Evolutionary conservation across 2,888 invertebrate genomes (phyloP).

Genomic region (Ctenicera cuprea): DNA sequence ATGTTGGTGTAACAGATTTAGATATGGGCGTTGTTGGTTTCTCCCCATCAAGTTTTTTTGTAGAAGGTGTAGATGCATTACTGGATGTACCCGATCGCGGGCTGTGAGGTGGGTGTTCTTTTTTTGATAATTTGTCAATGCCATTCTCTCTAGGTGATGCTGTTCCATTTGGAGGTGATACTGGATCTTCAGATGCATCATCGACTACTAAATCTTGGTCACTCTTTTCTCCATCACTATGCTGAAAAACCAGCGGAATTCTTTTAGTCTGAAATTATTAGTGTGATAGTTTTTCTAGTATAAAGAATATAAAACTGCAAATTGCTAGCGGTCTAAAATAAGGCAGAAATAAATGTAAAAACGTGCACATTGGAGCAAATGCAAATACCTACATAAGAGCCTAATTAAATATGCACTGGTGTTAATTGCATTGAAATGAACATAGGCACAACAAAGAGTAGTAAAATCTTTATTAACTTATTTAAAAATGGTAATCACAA

Average conservation of each 20-base stretch:
- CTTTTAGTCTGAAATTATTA: slow-evolving; percentile 41
- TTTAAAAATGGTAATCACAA: slow-evolving; percentile 2
- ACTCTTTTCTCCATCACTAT: slow-evolving; percentile 89
- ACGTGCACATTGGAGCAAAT: too few species aligned
- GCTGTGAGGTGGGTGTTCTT: slow-evolving; percentile 83
- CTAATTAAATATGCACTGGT: too few species aligned
- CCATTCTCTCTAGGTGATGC: slow-evolving; percentile 91
- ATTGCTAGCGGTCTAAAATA: neutral
- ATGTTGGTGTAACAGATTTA: slow-evolving; percentile 92
- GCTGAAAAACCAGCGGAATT: slow-evolving; percentile 71
- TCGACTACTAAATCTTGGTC: slow-evolving; percentile 97
- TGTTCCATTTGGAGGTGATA: slow-evolving; percentile 91
- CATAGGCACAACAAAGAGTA: too few species aligned
- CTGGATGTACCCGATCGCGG: slow-evolving; percentile 91
- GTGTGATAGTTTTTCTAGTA: neutral
- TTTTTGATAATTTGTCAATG: slow-evolving; percentile 86
- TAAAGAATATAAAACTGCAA: neutral
- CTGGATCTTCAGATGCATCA: slow-evolving; percentile 93
- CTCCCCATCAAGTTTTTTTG: slow-evolving; percentile 88
- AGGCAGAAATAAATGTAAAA: too few species aligned
- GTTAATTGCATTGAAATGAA: too few species aligned
- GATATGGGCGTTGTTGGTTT: slow-evolving; percentile 94
- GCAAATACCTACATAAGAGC: too few species aligned
- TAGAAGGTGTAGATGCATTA: slow-evolving; percentile 91
- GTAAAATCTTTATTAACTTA: too few species aligned